Base-by-base conservation (phyloP, 2,113 vertebrate genomes). In the Channa argus region DNA sequence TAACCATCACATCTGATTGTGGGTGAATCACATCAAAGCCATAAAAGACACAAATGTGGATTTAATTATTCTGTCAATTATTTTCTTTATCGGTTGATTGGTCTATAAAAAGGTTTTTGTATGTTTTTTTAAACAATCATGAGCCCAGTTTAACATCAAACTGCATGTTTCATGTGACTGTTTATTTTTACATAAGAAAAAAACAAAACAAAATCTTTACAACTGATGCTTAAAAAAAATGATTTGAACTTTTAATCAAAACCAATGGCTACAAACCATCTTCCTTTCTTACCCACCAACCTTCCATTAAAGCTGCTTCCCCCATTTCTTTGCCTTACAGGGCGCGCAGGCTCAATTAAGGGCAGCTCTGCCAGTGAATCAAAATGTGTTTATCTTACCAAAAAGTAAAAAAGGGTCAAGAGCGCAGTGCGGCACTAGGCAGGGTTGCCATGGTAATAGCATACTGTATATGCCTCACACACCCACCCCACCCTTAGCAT, bases 381-480 rank as follows among this genome's bases (percentile, higher is more conserved):
- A 82, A 88, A 88, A 82, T 46, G 56, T 68, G 74, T 82, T 91
- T 83, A 86, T 85, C 77, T 67, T 75, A 79, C 79, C 61, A 69
- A 73, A 83, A 78, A 73, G n/a, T 24, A 24, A 36, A 61, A 65
- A 62, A 79, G 79, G 86, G 89, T 90, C 82, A 86, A 77, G 83
- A 69, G 71, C 69, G 33, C 69, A 85, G 71, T 50, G 71, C 60
- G 7, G 66, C 10, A 63, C 80, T 62, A 72, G 56, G 65, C 44
- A 2, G 39, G 14, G 88, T 92, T 91, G 65, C 85, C 86, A 87
- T 86, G 84, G 89, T 74, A 89, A 91, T 89, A 79, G 82, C 71
- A 92, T 83, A 24, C 24, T 24, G 24, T 24, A 89, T 86, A 85
- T 77, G 71, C 80, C 72, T 75, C 71, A 74, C 61, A 65, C 49